phyloP scores from a whole-genome alignment of 2,113 vertebrate species.

The Scopus umbretta region DNA sequence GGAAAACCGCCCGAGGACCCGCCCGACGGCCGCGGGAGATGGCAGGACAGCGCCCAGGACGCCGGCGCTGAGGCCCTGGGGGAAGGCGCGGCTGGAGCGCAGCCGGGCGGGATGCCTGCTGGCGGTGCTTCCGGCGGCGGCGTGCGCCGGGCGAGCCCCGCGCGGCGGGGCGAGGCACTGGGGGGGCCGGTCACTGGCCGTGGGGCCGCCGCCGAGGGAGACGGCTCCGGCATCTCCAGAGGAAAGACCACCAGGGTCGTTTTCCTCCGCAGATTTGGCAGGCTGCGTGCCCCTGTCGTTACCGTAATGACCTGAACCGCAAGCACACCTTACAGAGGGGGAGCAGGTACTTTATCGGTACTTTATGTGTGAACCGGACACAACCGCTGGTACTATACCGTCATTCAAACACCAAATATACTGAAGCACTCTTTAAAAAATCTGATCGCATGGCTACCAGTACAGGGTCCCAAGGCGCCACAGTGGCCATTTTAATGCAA shows the following conservation, averaged over 20 bases:
- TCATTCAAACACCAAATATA: not conserved
- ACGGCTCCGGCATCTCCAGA: rapidly evolving
- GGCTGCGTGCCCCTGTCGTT: not conserved
- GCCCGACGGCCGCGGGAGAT: rapidly evolving
- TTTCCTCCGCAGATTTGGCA: not conserved
- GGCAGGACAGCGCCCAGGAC: rapidly evolving
- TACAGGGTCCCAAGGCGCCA: no score
- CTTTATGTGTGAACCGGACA: not conserved
- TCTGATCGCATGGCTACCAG: rapidly evolving
- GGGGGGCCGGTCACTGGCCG: rapidly evolving
- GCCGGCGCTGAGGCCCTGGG: rapidly evolving
- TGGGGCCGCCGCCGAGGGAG: rapidly evolving
- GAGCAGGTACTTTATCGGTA: rapidly evolving
- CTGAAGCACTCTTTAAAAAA: not conserved
- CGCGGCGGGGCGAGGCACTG: no score
- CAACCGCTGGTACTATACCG: rapidly evolving
- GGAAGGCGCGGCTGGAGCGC: rapidly evolving
- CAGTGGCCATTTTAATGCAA: not conserved
- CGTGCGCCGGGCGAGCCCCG: no score
- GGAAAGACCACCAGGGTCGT: not conserved
- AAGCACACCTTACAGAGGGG: no score
- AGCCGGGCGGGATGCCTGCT: rapidly evolving
- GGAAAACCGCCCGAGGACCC: no score
- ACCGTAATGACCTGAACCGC: rapidly evolving
- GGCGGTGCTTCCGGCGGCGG: rapidly evolving